Evolutionary conservation across 2,888 invertebrate genomes (phyloP).

Genomic region (Stenichneumon culpator): DNA sequence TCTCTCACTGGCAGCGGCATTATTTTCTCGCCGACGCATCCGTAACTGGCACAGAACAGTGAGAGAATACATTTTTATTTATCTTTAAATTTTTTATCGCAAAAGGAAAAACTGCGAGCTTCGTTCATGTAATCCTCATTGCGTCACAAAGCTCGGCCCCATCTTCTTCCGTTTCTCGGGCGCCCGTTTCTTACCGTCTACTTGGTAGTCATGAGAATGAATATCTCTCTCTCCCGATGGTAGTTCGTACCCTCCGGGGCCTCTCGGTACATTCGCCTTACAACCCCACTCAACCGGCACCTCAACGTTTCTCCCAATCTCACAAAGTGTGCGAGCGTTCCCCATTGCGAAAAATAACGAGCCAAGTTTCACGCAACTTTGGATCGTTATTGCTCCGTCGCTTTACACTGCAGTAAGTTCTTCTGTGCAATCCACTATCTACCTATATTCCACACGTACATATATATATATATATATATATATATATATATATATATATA

Average conservation of each 20-base stretch:
- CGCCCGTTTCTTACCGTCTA: conserved; percentile 5
- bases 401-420: conserved; percentile 26
- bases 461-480: too few relatives aligned
- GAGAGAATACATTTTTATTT: too few relatives aligned
- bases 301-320: conserved; percentile 35
- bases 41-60: neutral
- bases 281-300: neutral
- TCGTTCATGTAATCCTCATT: conserved; percentile 57
- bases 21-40: neutral
- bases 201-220: conserved; percentile 59
- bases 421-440: neutral
- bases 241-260: neutral
- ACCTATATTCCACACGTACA: too few relatives aligned
- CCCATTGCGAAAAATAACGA: conserved; percentile 54
- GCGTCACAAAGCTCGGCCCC: conserved; percentile 36
- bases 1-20: neutral
- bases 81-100: neutral
- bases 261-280: conserved; percentile 1
- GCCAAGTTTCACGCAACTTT: conserved; percentile 49
- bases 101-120: conserved; percentile 3
- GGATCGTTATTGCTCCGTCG: conserved; percentile 27
- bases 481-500: neutral
- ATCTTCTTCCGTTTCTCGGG: neutral
- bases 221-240: conserved; percentile 51
- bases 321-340: conserved; percentile 26